Conservation (phyloP, 2,888 invertebrate species). For the Drosophila austrosaltans region DNA sequence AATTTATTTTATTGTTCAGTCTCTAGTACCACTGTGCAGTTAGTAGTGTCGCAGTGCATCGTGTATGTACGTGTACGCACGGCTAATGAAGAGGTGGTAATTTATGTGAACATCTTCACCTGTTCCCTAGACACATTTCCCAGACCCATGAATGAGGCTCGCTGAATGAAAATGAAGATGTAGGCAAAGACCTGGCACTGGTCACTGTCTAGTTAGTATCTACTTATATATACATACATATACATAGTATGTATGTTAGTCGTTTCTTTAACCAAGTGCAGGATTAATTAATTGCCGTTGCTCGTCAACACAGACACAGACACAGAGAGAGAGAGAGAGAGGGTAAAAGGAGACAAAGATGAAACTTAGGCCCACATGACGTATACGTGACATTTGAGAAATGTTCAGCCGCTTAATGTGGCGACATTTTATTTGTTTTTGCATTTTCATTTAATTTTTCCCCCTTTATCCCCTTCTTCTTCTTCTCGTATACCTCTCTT, state of each 20-base stretch:
- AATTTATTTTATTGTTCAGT: neutral
- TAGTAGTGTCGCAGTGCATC: slow-evolving; percentile 12
- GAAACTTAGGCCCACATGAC: slow-evolving; percentile 60
- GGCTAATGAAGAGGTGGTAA: slow-evolving; percentile 79
- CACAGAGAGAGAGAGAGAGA: neutral
- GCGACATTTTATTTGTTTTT: slow-evolving; percentile 78
- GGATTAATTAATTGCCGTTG: slow-evolving; percentile 73
- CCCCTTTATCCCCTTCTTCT: neutral
- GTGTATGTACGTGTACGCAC: slow-evolving; percentile 29
- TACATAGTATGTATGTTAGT: slow-evolving; percentile 1
- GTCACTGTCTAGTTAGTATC: slow-evolving; percentile 47
- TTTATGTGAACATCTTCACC: slow-evolving; percentile 76
- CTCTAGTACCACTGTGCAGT: slow-evolving; percentile 21
- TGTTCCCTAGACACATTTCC: slow-evolving; percentile 72
- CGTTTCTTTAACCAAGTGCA: slow-evolving; percentile 58
- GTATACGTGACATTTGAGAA: slow-evolving; percentile 77
- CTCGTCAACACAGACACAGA: slow-evolving; percentile 30
- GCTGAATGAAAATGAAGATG: slow-evolving; percentile 57
- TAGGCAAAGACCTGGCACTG: slow-evolving; percentile 45
- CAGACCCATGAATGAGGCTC: slow-evolving; percentile 61
- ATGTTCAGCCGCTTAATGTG: slow-evolving; percentile 74
- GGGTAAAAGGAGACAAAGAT: neutral
- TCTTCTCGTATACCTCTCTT: neutral
- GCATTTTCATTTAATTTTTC: slow-evolving; percentile 6
- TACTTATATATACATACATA: neutral